Conservation (phyloP, 2,113 vertebrate genomes). For the Microcebus murinus region DNA sequence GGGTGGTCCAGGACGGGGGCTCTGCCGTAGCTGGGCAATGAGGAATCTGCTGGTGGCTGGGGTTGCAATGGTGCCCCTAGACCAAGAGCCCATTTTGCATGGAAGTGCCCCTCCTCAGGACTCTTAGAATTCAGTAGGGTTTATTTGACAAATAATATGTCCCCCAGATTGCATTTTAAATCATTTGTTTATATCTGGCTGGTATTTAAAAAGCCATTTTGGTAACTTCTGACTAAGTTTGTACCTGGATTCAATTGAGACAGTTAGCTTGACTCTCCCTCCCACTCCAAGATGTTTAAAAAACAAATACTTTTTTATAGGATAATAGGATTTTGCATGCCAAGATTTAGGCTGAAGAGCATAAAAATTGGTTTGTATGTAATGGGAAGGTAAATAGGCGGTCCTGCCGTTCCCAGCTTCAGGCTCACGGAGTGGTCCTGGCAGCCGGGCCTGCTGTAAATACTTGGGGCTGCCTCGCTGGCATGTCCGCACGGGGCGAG, state of each 20-base stretch:
- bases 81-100: background rate
- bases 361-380: constrained; percentile 59
- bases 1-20: background rate
- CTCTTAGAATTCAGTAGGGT: background rate
- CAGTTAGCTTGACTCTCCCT: background rate
- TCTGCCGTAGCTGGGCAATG: background rate
- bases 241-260: background rate
- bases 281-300: constrained; percentile 47
- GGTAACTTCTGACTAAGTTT: constrained; percentile 29
- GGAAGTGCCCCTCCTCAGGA: background rate
- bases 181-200: constrained; percentile 8
- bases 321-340: constrained; percentile 37
- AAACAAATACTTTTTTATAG: constrained; percentile 10
- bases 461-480: constrained; percentile 62
- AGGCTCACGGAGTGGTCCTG: constrained; percentile 57
- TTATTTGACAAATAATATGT: background rate
- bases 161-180: background rate
- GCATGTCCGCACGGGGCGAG: constrained; percentile 32
- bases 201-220: constrained; percentile 44
- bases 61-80: background rate
- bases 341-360: constrained; percentile 47
- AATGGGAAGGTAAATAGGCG: constrained; percentile 15
- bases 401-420: background rate
- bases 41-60: background rate
- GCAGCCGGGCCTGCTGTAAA: constrained; percentile 59